Conservation (phyloP, 2,888 invertebrate species). For the Mythimna pallens region DNA sequence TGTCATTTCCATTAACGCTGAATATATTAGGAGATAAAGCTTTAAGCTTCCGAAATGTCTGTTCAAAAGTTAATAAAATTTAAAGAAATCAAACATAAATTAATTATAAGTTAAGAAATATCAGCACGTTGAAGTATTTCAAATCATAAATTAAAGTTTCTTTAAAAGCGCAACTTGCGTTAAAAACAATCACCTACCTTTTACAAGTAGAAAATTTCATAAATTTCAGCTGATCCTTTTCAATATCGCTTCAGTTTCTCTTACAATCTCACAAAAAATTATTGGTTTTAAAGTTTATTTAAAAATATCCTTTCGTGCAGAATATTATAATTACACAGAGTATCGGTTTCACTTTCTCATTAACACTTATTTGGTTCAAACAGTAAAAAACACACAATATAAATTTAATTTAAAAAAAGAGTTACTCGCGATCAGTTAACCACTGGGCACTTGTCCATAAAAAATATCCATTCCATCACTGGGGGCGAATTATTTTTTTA, state of each 20-base stretch:
- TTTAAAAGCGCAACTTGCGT: neutral
- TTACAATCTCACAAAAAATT: slow-evolving; percentile 63
- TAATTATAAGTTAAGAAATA: neutral
- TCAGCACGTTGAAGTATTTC: neutral
- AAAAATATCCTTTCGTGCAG: slow-evolving; percentile 71
- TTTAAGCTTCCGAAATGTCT: slow-evolving; percentile 17
- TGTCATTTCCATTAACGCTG: slow-evolving; percentile 32
- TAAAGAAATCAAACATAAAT: neutral
- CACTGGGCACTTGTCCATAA: slow-evolving; percentile 78
- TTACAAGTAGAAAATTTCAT: slow-evolving; percentile 63
- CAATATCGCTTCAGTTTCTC: slow-evolving; percentile 63
- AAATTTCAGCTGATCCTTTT: slow-evolving; percentile 67
- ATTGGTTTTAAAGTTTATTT: slow-evolving; percentile 65
- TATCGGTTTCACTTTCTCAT: slow-evolving; percentile 83
- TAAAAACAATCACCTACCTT: slow-evolving; percentile 69
- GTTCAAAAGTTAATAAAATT: neutral
- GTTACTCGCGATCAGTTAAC: slow-evolving; percentile 73
- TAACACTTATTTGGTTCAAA: slow-evolving; percentile 71
- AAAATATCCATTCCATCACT: slow-evolving; percentile 86
- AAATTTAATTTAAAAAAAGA: slow-evolving; percentile 60
- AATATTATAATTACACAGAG: slow-evolving; percentile 75
- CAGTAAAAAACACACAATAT: slow-evolving; percentile 71
- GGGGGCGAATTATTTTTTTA: slow-evolving; percentile 71
- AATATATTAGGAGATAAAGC: slow-evolving; percentile 31
- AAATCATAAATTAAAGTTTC: neutral